These are phyloP conservation scores for Hermetia illucens DNA, from an alignment of 1,140 invertebrate species.

Conservation along the genomic window DNA sequence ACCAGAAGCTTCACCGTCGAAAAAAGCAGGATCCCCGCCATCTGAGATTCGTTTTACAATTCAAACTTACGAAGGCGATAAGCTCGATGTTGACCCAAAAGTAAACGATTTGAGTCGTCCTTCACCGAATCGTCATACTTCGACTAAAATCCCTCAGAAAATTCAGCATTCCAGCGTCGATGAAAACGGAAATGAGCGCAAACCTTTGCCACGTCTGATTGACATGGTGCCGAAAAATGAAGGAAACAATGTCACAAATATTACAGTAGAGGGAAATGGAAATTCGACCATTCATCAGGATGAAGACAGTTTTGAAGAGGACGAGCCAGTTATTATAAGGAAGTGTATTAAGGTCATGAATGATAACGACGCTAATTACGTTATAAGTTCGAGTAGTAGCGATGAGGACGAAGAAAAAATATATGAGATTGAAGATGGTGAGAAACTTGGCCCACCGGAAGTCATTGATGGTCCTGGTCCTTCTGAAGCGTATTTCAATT, in stretches of 20 bases:
- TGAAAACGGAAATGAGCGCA: constrained; percentile 10
- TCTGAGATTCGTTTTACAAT: constrained; percentile 27
- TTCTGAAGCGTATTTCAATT: constrained; percentile 29
- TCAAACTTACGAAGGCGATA: constrained; percentile 26
- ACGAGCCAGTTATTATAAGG: constrained; percentile 15
- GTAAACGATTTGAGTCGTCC: not conserved
- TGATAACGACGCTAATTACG: not conserved
- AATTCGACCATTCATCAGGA: constrained; percentile 25
- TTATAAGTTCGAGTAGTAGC: not conserved
- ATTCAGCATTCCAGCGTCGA: constrained; percentile 5
- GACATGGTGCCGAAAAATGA: constrained; percentile 49
- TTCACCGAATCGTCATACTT: no score
- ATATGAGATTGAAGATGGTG: constrained; percentile 26
- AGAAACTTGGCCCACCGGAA: constrained; percentile 28
- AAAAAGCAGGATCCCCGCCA: no score
- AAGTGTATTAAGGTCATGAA: not conserved
- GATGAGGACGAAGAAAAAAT: constrained; percentile 14
- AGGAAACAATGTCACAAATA: constrained; percentile 11
- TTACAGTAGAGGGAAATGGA: constrained; percentile 12
- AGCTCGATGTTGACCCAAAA: constrained; percentile 6
- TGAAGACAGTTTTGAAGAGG: constrained; percentile 21
- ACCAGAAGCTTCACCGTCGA: no score
- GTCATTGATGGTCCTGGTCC: constrained; percentile 25
- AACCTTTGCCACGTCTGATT: constrained; percentile 44
- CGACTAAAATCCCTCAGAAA: no score